phyloP scores from a whole-genome alignment of 2,113 vertebrate genomes.

The Melospiza melodia region DNA sequence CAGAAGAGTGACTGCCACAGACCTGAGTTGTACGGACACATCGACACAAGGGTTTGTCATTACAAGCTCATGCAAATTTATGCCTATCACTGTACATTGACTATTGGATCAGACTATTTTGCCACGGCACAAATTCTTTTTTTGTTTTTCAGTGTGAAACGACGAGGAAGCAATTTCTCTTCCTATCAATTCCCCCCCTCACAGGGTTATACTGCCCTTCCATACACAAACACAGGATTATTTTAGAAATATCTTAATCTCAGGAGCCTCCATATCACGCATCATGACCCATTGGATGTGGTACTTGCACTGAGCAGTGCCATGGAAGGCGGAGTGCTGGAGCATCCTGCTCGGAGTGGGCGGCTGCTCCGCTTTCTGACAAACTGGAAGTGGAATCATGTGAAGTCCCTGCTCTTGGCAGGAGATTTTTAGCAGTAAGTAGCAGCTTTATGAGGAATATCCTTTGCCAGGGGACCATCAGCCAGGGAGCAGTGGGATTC shows the following conservation, averaged over 20 bases:
- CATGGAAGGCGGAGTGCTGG: rapidly evolving
- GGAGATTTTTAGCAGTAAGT: conserved; percentile 42
- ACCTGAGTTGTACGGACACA: not conserved
- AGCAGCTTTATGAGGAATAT: conserved; percentile 57
- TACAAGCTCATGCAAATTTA: not conserved
- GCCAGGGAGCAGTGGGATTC: conserved; percentile 50
- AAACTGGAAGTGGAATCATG: conserved; percentile 8
- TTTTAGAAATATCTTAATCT: not conserved
- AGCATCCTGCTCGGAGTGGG: not conserved
- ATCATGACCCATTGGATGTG: not conserved
- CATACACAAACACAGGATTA: not conserved
- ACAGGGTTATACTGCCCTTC: not conserved
- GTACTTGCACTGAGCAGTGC: not conserved
- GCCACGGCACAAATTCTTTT: not conserved
- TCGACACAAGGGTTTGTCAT: not conserved
- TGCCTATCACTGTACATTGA: not conserved
- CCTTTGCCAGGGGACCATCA: conserved; percentile 56
- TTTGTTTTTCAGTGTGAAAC: not conserved
- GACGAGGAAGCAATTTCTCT: not conserved
- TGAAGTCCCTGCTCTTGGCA: conserved; percentile 34
- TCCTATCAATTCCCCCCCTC: not conserved
- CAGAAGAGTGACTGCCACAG: not conserved
- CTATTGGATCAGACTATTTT: not conserved
- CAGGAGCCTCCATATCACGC: not conserved
- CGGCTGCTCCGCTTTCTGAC: not conserved